Percentiles rank a stretch among this genome's conserved stretches.
Conservation (phyloP, 1,140 invertebrate species). For the Drosophila auraria region DNA sequence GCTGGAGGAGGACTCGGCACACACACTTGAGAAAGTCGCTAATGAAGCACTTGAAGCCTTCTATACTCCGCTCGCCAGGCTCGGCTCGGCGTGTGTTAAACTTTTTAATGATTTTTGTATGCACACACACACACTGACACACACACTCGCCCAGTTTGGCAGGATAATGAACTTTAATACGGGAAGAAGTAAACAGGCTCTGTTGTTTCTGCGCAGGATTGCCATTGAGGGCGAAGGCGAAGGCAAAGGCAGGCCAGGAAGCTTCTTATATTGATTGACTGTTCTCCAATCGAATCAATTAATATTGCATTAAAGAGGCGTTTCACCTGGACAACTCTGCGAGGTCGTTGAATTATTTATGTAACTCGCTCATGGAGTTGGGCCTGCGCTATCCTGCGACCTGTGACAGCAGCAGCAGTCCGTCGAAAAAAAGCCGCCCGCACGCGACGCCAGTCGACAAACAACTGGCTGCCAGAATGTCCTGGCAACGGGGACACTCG, state of each 20-base stretch:
- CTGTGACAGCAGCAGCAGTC: conserved; percentile 18
- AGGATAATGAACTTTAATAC: conserved; percentile 80
- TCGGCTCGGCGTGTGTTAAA: conserved; percentile 66
- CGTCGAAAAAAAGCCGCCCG: conserved; percentile 58
- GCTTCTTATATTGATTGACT: conserved; percentile 63
- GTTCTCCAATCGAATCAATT: conserved; percentile 35
- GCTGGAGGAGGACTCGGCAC: conserved; percentile 38
- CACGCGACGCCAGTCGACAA: conserved; percentile 77
- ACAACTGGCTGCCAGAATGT: conserved; percentile 70
- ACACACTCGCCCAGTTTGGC: conserved; percentile 28
- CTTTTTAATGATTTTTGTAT: conserved; percentile 80
- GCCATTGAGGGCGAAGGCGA: conserved; percentile 16
- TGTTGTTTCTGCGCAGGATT: conserved; percentile 69
- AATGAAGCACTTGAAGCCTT: conserved; percentile 79
- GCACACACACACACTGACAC: conserved; percentile 36
- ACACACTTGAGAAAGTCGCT: conserved; percentile 80
- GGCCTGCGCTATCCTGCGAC: conserved; percentile 16
- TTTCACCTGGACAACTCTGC: conserved; percentile 37
- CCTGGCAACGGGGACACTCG: conserved; percentile 62
- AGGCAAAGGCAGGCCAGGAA: conserved; percentile 26
- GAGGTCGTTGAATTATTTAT: conserved; percentile 58
- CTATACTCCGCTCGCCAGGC: conserved; percentile 26
- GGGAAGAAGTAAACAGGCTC: conserved; percentile 66
- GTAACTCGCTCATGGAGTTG: conserved; percentile 37
- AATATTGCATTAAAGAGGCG: conserved; percentile 47